Percentiles rank a stretch among this genome's conserved stretches.
phyloP scores from a whole-genome alignment of 37 sponge, comb jelly and placozoan species.

The Dysidea cf. avara region DNA sequence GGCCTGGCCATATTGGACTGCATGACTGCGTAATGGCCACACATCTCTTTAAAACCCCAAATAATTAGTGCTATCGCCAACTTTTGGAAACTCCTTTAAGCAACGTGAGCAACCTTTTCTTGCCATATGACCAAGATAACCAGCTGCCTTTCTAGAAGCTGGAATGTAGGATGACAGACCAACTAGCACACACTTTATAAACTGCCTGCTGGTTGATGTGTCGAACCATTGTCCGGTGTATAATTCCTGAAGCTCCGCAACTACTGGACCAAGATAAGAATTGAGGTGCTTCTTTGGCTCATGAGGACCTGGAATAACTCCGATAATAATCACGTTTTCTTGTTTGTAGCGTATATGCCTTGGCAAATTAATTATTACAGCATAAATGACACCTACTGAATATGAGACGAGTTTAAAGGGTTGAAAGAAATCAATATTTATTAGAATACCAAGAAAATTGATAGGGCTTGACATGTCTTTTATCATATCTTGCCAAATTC shows the following conservation, averaged over 20 bases:
- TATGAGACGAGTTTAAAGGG: conserved; percentile 35
- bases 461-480: too few relatives aligned
- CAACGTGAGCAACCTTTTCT: conserved; percentile 50
- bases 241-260: conserved; percentile 24
- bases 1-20: neutral
- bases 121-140: conserved; percentile 34
- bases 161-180: conserved; percentile 43
- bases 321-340: conserved; percentile 44
- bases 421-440: conserved; percentile 66
- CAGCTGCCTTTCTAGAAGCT: conserved; percentile 32
- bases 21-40: conserved; percentile 17
- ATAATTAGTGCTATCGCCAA: conserved; percentile 29
- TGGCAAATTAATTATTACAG: conserved; percentile 46
- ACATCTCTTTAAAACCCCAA: conserved; percentile 35
- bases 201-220: neutral
- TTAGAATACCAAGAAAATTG: conserved; percentile 25
- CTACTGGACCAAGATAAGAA: conserved; percentile 25
- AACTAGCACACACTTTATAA: conserved; percentile 14
- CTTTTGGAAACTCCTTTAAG: conserved; percentile 37
- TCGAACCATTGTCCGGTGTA: conserved; percentile 9
- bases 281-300: conserved; percentile 38
- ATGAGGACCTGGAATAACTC: conserved; percentile 48
- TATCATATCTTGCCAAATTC: conserved; percentile 33
- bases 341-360: conserved; percentile 7
- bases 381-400: conserved; percentile 54